phyloP scores from a whole-genome alignment of 2,888 invertebrate genomes.

The Lasioglossum figueresi region DNA sequence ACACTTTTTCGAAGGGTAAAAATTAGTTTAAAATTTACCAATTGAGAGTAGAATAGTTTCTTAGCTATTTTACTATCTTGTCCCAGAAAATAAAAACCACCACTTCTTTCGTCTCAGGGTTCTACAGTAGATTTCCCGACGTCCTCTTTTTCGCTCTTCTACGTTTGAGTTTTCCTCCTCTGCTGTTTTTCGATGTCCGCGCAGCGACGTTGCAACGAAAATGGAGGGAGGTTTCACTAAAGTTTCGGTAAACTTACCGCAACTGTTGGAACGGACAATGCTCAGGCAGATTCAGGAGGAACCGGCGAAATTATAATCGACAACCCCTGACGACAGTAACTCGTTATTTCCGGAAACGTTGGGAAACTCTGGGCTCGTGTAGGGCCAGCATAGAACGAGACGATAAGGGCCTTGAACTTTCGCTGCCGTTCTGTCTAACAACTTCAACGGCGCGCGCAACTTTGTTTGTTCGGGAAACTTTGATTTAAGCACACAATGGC shows the following conservation, averaged over 20 bases:
- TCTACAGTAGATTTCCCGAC: background rate
- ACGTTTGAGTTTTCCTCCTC: background rate
- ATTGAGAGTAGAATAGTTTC: background rate
- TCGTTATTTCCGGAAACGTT: slow-evolving; percentile 55
- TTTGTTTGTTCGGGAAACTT: slow-evolving; percentile 55
- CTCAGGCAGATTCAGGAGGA: background rate
- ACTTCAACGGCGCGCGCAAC: slow-evolving; percentile 36
- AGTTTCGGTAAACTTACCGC: background rate
- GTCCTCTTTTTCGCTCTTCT: background rate
- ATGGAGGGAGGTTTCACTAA: background rate
- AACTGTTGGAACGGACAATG: background rate
- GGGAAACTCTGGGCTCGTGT: slow-evolving; percentile 41
- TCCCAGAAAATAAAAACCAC: background rate
- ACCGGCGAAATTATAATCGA: slow-evolving; percentile 46
- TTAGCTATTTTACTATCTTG: background rate
- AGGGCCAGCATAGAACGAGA: slow-evolving; percentile 27
- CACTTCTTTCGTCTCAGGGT: background rate
- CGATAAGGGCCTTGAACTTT: slow-evolving; percentile 61
- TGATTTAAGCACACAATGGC: slow-evolving; percentile 33
- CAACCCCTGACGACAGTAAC: slow-evolving; percentile 39
- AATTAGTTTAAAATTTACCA: background rate
- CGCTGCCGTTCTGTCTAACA: slow-evolving; percentile 28
- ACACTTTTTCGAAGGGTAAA: no score
- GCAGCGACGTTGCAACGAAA: background rate
- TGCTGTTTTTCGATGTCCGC: background rate